Percentiles rank a stretch among this genome's conserved stretches.
These are phyloP conservation scores for Patiria pectinifera DNA, from an alignment of 53 echinoderm and acorn worm genomes.

Conservation along the genomic window DNA sequence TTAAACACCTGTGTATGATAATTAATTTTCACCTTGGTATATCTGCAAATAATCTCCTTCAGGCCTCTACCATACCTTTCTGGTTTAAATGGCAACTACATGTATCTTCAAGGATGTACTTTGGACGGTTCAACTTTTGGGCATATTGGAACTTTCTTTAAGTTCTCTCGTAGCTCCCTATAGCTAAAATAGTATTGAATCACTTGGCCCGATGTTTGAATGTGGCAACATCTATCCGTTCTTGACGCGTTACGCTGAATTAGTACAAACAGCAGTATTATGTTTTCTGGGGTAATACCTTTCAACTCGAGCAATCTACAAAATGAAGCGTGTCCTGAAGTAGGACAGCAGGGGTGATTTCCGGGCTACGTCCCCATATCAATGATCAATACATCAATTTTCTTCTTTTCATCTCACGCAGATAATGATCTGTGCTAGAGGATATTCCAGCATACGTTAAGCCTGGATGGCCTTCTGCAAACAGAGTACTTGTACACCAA, in stretches of 20 bases:
- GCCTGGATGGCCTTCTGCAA: constrained; percentile 35
- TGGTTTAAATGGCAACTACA: not conserved
- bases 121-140: constrained; percentile 23
- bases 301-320: not conserved
- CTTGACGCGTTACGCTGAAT: not conserved
- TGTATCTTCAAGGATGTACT: constrained; percentile 12
- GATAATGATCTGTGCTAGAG: not conserved
- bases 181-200: not conserved
- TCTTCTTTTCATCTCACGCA: constrained; percentile 28
- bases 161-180: not conserved
- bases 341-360: constrained; percentile 24
- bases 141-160: not conserved
- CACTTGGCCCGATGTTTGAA: constrained; percentile 39
- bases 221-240: constrained; percentile 39
- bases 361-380: constrained; percentile 19
- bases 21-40: not conserved
- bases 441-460: constrained; percentile 10
- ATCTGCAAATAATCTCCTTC: not conserved
- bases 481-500: constrained; percentile 27
- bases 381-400: constrained; percentile 5
- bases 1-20: no score
- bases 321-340: constrained; percentile 9
- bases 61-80: constrained; percentile 21
- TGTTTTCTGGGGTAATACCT: not conserved
- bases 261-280: not conserved